phyloP scores from a whole-genome alignment of 2,113 vertebrate genomes.

The Dryoscopus gambensis region DNA sequence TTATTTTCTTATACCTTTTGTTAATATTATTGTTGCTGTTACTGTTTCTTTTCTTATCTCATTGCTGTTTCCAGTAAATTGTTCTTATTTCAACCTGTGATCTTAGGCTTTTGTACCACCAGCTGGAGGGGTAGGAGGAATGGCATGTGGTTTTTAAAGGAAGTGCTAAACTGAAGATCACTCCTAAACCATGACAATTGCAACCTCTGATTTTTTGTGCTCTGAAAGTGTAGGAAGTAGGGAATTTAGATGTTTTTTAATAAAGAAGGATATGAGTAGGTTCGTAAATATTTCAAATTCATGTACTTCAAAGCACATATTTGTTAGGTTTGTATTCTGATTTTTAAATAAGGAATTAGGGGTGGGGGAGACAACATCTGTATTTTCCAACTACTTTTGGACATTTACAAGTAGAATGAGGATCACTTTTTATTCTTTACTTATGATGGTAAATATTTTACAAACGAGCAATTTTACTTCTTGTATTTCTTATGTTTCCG shows the following conservation, averaged over 20 bases:
- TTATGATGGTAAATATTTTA: not conserved
- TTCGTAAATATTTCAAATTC: not conserved
- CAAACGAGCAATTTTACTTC: not conserved
- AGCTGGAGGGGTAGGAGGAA: not conserved
- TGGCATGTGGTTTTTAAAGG: not conserved
- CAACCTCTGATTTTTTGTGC: not conserved
- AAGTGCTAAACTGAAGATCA: not conserved
- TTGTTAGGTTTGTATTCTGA: not conserved
- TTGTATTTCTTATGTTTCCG: not conserved
- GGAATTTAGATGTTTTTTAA: not conserved
- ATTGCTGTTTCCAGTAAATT: not conserved
- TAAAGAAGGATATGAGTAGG: not conserved
- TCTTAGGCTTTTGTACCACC: not conserved
- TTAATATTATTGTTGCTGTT: not conserved
- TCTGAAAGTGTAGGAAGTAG: not conserved
- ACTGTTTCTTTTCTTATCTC: not conserved
- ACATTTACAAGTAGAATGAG: not conserved
- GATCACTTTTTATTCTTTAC: not conserved
- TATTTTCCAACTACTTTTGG: not conserved
- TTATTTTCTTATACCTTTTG: not conserved
- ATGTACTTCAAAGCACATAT: not conserved
- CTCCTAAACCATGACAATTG: not conserved
- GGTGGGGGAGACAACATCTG: not conserved
- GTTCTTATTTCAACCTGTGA: not conserved
- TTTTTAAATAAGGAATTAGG: not conserved